Evolutionary conservation across 2,888 invertebrate genomes (phyloP).

Genomic region (Sphaerophoria rueppellii): DNA sequence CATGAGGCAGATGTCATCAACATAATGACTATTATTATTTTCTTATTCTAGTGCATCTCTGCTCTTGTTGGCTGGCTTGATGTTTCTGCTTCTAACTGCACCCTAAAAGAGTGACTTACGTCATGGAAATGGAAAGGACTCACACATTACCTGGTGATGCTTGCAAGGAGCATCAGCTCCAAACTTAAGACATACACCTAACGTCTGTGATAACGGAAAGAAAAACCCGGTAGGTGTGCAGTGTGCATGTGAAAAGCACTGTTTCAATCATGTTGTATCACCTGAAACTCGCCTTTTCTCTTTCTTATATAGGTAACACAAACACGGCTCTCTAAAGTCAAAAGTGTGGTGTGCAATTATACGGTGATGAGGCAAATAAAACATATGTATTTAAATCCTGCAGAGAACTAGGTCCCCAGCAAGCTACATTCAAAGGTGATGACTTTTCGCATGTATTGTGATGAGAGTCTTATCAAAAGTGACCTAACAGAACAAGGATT

Average conservation of each 20-base stretch:
- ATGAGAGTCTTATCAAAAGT: constrained; percentile 32
- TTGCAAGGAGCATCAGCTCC: constrained; percentile 41
- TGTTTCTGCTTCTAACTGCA: constrained; percentile 37
- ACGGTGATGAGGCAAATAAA: background rate
- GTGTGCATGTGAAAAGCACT: constrained; percentile 72
- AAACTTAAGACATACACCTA: constrained; percentile 48
- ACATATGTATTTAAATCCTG: background rate
- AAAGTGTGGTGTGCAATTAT: constrained; percentile 24
- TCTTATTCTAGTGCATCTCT: constrained; percentile 68
- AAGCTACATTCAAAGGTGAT: background rate
- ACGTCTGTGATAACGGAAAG: constrained; percentile 56
- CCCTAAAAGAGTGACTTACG: constrained; percentile 61
- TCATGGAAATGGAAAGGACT: constrained; percentile 69
- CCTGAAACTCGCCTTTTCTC: constrained; percentile 48
- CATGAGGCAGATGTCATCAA: constrained; percentile 68
- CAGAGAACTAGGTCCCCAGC: background rate
- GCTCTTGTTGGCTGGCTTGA: constrained; percentile 15
- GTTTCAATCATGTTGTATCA: constrained; percentile 70
- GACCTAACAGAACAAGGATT: constrained; percentile 62
- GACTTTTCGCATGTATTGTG: background rate
- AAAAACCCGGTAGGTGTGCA: constrained; percentile 50
- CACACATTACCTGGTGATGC: constrained; percentile 61
- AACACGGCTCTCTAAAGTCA: constrained; percentile 10
- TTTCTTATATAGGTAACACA: background rate
- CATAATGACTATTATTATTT: constrained; percentile 73